Percentiles rank a stretch among this genome's conserved stretches.
Conservation (phyloP, 2,113 vertebrate genomes). For the Datnioides undecimradiatus region DNA sequence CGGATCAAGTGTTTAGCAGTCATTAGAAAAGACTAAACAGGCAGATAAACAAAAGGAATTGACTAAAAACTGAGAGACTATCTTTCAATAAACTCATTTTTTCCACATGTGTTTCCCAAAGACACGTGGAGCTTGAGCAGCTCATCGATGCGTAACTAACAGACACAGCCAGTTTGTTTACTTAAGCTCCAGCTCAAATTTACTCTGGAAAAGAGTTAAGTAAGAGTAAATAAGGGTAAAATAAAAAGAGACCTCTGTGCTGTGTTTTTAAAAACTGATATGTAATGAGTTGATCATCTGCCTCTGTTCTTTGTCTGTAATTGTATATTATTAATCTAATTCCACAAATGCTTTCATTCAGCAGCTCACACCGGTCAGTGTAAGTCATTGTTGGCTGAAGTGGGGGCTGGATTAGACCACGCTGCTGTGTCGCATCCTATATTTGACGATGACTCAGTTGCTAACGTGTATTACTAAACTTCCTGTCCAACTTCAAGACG, state of each 20-base stretch:
- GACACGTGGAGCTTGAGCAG: slow-evolving; percentile 8
- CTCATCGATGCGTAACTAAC: neutral
- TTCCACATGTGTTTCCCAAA: neutral
- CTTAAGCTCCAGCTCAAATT: neutral
- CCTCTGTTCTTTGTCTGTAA: neutral
- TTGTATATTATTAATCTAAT: neutral
- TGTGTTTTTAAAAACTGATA: neutral
- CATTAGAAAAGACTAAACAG: neutral
- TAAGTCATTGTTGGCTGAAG: neutral
- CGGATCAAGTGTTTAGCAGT: neutral
- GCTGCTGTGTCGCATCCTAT: slow-evolving; percentile 1
- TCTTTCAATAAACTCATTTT: neutral
- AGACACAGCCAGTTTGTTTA: neutral
- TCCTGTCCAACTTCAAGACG: slow-evolving; percentile 34
- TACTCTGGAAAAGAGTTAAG: neutral
- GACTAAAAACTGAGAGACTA: neutral
- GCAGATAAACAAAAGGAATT: no score
- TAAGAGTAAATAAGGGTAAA: neutral
- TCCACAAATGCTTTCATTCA: neutral
- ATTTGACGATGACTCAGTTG: neutral
- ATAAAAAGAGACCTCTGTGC: neutral
- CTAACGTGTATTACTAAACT: neutral
- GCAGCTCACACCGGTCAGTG: neutral
- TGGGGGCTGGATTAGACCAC: neutral
- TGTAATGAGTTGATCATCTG: neutral